Evolutionary conservation across 2,888 invertebrate species (phyloP).

Genomic region (Lepetodrilus schrolli): DNA sequence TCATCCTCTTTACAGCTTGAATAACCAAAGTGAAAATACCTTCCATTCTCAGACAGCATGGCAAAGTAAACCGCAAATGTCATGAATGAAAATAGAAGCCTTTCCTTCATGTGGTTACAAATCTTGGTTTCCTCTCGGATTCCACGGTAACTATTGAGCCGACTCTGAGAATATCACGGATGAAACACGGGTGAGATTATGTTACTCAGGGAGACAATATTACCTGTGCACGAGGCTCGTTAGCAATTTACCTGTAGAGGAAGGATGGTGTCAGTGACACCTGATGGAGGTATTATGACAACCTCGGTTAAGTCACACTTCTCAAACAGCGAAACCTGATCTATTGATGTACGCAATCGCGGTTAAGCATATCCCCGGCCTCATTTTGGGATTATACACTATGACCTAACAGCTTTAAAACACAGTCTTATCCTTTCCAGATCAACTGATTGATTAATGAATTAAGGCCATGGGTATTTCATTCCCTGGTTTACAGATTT

Average conservation of each 20-base stretch:
- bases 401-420: too few relatives aligned
- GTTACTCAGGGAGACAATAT: neutral
- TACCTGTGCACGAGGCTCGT: neutral
- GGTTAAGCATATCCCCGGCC: too few relatives aligned
- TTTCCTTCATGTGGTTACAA: neutral
- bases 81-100: neutral
- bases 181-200: neutral
- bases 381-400: too few relatives aligned
- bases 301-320: neutral
- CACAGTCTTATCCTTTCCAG: too few relatives aligned
- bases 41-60: neutral
- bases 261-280: neutral
- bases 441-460: too few relatives aligned
- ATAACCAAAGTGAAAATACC: conserved; percentile 17
- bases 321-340: conserved; percentile 14
- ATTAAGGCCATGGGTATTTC: too few relatives aligned
- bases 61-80: neutral
- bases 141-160: neutral
- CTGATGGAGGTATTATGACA: neutral
- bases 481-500: too few relatives aligned
- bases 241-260: neutral
- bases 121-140: neutral
- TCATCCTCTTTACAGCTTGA: too few relatives aligned
- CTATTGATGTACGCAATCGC: neutral
- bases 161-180: neutral